Evolutionary conservation across 1,140 invertebrate genomes (phyloP).

Genomic region (Glossosoma conforme): DNA sequence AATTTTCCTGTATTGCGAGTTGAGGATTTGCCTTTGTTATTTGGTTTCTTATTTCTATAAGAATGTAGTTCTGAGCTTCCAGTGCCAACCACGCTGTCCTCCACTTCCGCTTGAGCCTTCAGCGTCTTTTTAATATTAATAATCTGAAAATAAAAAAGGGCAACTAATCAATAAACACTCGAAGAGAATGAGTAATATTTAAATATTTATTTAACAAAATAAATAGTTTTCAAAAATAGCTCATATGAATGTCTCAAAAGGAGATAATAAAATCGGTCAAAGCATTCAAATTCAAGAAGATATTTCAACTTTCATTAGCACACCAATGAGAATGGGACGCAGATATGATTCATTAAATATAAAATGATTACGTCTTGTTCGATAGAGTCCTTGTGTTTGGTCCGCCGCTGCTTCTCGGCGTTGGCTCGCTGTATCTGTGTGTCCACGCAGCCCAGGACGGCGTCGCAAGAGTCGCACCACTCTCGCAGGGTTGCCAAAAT

Average conservation of each 20-base stretch:
- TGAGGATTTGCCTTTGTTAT: slow-evolving; percentile 43
- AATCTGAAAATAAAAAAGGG: slow-evolving; percentile 53
- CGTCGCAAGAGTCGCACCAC: slow-evolving; percentile 90
- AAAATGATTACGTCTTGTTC: slow-evolving; percentile 74
- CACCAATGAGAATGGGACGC: too few relatives aligned
- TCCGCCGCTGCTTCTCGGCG: slow-evolving; percentile 72
- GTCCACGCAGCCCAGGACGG: slow-evolving; percentile 83
- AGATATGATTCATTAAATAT: too few relatives aligned
- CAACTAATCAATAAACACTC: slow-evolving; percentile 1
- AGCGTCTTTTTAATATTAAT: slow-evolving; percentile 76
- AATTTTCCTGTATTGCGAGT: slow-evolving; percentile 52
- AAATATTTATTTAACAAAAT: not conserved
- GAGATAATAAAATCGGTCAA: too few relatives aligned
- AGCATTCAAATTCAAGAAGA: too few relatives aligned
- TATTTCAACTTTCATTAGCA: too few relatives aligned
- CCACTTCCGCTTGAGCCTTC: slow-evolving; percentile 67
- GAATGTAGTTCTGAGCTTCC: slow-evolving; percentile 38
- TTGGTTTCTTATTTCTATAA: slow-evolving; percentile 35
- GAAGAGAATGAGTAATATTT: slow-evolving; percentile 4
- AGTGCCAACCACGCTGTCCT: slow-evolving; percentile 58
- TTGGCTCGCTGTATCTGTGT: slow-evolving; percentile 85
- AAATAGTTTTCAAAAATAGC: slow-evolving; percentile 7
- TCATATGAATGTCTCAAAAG: too few relatives aligned
- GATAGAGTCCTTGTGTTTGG: slow-evolving; percentile 75
- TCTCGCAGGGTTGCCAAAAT: slow-evolving; percentile 78